Conservation (phyloP, 2,888 invertebrate genomes). For the Cheiracanthium punctorium region DNA sequence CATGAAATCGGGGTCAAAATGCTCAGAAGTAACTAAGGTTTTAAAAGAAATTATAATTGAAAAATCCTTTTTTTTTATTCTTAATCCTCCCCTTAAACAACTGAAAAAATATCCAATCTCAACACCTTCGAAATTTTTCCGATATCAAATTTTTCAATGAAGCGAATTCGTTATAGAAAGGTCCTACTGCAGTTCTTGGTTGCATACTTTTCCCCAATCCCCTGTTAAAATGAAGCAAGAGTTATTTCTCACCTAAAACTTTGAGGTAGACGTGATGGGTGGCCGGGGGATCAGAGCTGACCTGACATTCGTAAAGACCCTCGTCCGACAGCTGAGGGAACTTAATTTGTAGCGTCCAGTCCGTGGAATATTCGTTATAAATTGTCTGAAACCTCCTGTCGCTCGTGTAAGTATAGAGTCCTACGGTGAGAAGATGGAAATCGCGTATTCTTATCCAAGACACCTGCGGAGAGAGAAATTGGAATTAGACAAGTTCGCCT, state of each 20-base stretch:
- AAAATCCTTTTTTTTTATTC: too few species aligned
- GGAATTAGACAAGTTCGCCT: neutral
- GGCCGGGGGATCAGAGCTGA: constrained; percentile 86
- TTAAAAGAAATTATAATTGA: too few species aligned
- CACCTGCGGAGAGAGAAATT: constrained; percentile 78
- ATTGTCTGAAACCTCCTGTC: constrained; percentile 91
- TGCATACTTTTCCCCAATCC: too few species aligned
- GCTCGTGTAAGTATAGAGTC: constrained; percentile 90
- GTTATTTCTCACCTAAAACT: constrained; percentile 72
- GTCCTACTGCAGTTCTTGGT: too few species aligned
- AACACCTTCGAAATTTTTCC: too few species aligned
- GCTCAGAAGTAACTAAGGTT: too few species aligned
- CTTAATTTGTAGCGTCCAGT: constrained; percentile 93
- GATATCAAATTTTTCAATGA: too few species aligned
- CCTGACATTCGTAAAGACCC: constrained; percentile 85
- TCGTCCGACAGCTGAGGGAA: constrained; percentile 90
- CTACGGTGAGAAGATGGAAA: constrained; percentile 89
- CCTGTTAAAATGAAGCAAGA: too few species aligned
- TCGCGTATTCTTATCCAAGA: constrained; percentile 87
- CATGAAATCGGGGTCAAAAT: too few species aligned
- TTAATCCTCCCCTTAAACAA: too few species aligned
- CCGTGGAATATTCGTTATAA: constrained; percentile 79
- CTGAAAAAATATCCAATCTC: too few species aligned
- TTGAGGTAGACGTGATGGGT: constrained; percentile 72
- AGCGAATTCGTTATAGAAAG: too few species aligned